Conservation (phyloP, 2,113 vertebrate genomes). For the Melospiza georgiana region DNA sequence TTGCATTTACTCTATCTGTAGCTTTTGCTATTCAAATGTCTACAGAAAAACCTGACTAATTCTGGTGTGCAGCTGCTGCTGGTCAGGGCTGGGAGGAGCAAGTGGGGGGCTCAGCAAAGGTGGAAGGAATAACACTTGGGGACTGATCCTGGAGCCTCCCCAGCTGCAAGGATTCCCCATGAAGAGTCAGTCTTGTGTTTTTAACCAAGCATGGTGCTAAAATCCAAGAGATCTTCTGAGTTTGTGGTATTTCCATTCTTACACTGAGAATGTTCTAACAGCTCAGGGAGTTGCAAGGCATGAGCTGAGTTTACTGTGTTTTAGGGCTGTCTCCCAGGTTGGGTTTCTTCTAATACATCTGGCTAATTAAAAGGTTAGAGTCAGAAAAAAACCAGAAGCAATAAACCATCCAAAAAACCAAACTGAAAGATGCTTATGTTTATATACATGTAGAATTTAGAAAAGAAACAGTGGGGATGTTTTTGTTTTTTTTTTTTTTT, state of each 20-base stretch:
- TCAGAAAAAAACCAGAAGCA: background rate
- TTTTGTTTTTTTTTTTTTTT: no score
- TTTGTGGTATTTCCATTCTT: background rate
- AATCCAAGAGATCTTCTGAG: background rate
- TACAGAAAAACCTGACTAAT: background rate
- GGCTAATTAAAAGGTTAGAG: background rate
- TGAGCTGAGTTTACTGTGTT: background rate
- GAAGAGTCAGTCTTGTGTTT: background rate
- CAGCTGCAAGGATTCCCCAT: background rate
- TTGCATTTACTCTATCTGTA: background rate
- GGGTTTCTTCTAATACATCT: background rate
- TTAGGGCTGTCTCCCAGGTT: background rate
- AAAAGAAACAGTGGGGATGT: background rate
- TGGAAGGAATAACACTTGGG: background rate
- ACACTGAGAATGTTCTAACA: background rate
- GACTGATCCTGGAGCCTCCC: background rate
- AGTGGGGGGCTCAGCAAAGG: background rate
- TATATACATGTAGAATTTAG: background rate
- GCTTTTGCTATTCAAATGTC: background rate
- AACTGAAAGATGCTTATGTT: background rate
- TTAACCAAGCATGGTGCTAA: background rate
- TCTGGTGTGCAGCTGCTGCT: background rate
- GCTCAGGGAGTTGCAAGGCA: background rate
- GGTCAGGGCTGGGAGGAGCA: background rate
- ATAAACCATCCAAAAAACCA: background rate